Conservation (phyloP, 2,888 invertebrate genomes). For the Lomographa bimaculata region DNA sequence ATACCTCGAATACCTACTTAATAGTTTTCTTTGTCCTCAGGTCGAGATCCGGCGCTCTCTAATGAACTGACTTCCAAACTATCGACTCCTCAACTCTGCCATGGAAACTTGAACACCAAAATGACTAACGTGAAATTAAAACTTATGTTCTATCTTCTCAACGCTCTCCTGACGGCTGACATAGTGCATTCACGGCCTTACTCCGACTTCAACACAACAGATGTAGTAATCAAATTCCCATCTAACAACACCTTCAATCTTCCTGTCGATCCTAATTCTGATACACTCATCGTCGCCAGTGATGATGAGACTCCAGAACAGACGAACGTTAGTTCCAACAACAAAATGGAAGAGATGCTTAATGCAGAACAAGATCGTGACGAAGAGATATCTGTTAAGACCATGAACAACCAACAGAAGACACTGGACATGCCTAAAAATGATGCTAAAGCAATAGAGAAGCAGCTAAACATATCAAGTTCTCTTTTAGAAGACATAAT, state of each 20-base stretch:
- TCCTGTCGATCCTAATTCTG: constrained; percentile 68
- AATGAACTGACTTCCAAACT: constrained; percentile 34
- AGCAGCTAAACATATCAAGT: constrained; percentile 73
- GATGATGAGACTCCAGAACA: constrained; percentile 58
- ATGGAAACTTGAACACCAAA: constrained; percentile 51
- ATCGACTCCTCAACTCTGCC: constrained; percentile 28
- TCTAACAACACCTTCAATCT: constrained; percentile 63
- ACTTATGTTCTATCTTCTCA: constrained; percentile 71
- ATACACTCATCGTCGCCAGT: constrained; percentile 68
- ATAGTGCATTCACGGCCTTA: constrained; percentile 68
- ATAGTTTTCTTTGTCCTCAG: constrained; percentile 52
- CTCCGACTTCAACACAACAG: constrained; percentile 46
- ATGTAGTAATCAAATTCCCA: constrained; percentile 55
- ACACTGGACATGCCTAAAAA: constrained; percentile 47
- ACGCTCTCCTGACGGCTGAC: constrained; percentile 64
- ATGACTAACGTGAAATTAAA: constrained; percentile 81
- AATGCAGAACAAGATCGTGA: constrained; percentile 71
- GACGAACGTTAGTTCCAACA: constrained; percentile 61
- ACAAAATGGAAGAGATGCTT: constrained; percentile 64
- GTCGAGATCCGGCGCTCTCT: constrained; percentile 33
- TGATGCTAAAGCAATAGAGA: constrained; percentile 55
- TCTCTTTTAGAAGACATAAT: constrained; percentile 73
- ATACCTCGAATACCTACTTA: constrained; percentile 29
- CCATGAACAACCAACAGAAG: constrained; percentile 48
- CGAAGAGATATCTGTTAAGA: constrained; percentile 58